Percentiles rank a stretch among this genome's conserved stretches.
phyloP scores from a whole-genome alignment of 2,888 invertebrate species.

The Tipula vernalis region DNA sequence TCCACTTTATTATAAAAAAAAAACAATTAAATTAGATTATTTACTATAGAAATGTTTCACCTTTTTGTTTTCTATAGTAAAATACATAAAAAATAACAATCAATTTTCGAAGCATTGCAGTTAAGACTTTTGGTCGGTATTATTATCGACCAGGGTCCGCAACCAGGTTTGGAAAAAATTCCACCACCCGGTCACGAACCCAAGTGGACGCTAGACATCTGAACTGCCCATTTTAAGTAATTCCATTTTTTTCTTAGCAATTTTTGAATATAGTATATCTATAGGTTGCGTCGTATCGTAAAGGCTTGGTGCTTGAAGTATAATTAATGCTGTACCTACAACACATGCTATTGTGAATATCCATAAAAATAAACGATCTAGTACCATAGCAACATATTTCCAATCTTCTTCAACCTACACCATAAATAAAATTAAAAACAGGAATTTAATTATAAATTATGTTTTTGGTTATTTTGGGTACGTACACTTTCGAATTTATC shows the following conservation, averaged over 20 bases:
- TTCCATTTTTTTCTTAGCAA: constrained; percentile 81
- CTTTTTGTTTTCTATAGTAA: background rate
- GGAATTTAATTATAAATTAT: background rate
- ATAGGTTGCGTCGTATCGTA: constrained; percentile 84
- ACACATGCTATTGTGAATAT: constrained; percentile 90
- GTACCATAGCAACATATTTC: constrained; percentile 93
- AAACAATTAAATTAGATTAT: constrained; percentile 8
- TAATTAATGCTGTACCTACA: constrained; percentile 76
- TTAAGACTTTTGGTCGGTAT: constrained; percentile 34
- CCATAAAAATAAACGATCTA: constrained; percentile 92
- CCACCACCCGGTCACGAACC: constrained; percentile 48
- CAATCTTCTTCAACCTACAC: constrained; percentile 89
- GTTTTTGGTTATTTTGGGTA: constrained; percentile 22
- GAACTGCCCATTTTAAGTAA: constrained; percentile 73
- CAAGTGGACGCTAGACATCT: constrained; percentile 37
- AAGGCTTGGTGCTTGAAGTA: constrained; percentile 80
- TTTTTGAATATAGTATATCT: constrained; percentile 81
- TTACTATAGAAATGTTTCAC: background rate
- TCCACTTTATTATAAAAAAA: background rate
- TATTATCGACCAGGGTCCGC: constrained; percentile 53
- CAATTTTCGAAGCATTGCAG: constrained; percentile 5
- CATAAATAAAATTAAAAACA: constrained; percentile 14
- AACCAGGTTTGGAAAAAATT: constrained; percentile 54
- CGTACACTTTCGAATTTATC: constrained; percentile 90
- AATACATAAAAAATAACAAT: constrained; percentile 8